Evolutionary conservation across 1,140 invertebrate genomes (phyloP), one percentile per base, ranked within the genome.

Genomic region (Telenomus remus): DNA sequence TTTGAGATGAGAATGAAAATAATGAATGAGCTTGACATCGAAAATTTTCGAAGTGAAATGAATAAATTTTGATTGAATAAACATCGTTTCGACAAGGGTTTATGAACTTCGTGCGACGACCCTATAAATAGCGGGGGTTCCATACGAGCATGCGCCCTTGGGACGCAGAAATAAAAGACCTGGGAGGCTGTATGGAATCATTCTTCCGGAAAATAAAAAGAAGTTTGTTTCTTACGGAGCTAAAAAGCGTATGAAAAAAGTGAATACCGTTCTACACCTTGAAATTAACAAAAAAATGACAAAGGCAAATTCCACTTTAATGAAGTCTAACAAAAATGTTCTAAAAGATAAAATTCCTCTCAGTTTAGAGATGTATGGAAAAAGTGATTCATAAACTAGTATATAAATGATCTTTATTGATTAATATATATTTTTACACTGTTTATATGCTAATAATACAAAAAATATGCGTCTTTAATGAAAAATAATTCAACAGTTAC

Each of bases 141-240:
- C 14, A 54, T 33, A 4, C 11, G 68, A 48, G 72, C 79, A 81
- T 80, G 79, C 80, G 81, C 19, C 79, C 34, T 46, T 61, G n/a
- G 15, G 0, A 39, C 13, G 37, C 14, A 46, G 46, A 42, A 57
- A 68, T 33, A 13, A 53, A 56, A 51, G 48, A 75, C 59, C 59
- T 59, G 57, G 72, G 46, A 68, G 27, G 48, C 64, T 63, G 53
- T 55, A 54, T 69, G 53, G 68, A 68, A 42, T 39, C 59, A 75
- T 16, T 74, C 72, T 68, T 57, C 47, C 59, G 57, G 48, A 68
- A 60, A 50, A 56, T 51, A 16, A 16, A 54, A 55, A 70, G 46
- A 66, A 61, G 19, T 54, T 63, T 57, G 51, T 55, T 47, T 56
- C 42, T 53, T 53, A 15, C 6, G 6, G 19, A 27, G 19, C 19